Base-by-base conservation (phyloP, 2,797 vertebrate species). In the Anolis apletophallus region DNA sequence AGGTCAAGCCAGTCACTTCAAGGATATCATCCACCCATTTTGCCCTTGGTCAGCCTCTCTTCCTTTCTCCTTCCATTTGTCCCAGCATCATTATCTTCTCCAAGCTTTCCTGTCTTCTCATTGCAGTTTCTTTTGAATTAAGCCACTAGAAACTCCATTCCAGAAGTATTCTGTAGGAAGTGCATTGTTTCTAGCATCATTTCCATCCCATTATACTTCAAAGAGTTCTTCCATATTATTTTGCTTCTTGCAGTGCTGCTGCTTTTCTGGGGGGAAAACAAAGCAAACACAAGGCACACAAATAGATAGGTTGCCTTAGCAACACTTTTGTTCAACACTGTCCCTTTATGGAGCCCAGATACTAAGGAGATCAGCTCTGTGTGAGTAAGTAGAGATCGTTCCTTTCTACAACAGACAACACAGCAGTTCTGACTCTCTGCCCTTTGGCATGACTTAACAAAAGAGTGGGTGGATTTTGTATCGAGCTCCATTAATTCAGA, bases 281-380 rank as follows among this genome's bases (percentile, higher is more conserved):
- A 78, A 68, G 29, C 64, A 83, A 83, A 26, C 13, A 34, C 82
- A 40, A 71, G 12, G 46, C 19, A 54, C 54, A 21, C 40, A 64
- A 61, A 84, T n/a, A 19, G 55, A 34, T 36, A 67, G 1, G 68
- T 79, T 83, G 67, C n/a, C 81, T 72, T 83, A 73, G 75, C 23
- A 87, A 87, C 75, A 61, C 9, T 85, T 83, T 29, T 71, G 21
- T n/a, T 36, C 73, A 83, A 64, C 67, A 40, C n/a, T 72, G 61
- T 77, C 55, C 67, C 81, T 73, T 52, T 40, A 40, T 13, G 23
- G 23, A 40, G 29, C 74, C 46, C 23, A 59, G 57, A 26, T 54
- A 14, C 23, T 21, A 55, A 79, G 8, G 11, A 23, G 32, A 72
- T 23, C 61, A 46, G 10, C 26, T 34, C 19, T 12, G 10, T 71